phyloP scores from a whole-genome alignment of 2,888 invertebrate species.

The Furcula furcula region DNA sequence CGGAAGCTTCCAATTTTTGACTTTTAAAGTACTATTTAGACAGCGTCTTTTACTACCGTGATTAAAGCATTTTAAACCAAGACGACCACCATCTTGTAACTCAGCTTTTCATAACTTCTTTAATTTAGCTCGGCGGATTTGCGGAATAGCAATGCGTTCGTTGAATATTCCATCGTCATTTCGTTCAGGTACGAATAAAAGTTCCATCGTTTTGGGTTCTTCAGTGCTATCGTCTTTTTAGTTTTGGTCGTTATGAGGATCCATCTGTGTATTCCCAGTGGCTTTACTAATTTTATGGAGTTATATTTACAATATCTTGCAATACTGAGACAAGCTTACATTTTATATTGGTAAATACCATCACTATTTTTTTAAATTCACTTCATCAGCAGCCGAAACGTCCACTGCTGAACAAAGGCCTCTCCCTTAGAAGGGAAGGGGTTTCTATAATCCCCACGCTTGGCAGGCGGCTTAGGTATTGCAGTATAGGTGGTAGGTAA shows the following conservation, averaged over 20 bases:
- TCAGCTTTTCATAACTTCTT: conserved; percentile 59
- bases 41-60: conserved; percentile 33
- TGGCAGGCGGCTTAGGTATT: no score
- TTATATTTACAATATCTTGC: no score
- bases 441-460: no score
- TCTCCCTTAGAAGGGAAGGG: no score
- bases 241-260: conserved; percentile 12
- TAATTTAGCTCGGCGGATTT: conserved; percentile 50
- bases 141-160: conserved; percentile 40
- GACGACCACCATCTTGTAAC: conserved; percentile 32
- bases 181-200: conserved; percentile 54
- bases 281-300: not conserved
- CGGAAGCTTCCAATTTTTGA: no score
- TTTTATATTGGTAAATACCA: no score
- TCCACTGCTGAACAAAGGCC: no score
- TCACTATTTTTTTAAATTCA: no score
- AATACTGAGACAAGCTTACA: no score
- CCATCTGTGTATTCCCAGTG: not conserved
- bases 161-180: conserved; percentile 52
- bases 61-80: conserved; percentile 47
- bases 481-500: no score
- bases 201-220: conserved; percentile 43
- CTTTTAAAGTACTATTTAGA: not conserved
- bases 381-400: no score
- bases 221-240: conserved; percentile 32